These are phyloP conservation scores for Drosophila koepferae DNA, from an alignment of 2,888 invertebrate genomes.

Conservation along the genomic window DNA sequence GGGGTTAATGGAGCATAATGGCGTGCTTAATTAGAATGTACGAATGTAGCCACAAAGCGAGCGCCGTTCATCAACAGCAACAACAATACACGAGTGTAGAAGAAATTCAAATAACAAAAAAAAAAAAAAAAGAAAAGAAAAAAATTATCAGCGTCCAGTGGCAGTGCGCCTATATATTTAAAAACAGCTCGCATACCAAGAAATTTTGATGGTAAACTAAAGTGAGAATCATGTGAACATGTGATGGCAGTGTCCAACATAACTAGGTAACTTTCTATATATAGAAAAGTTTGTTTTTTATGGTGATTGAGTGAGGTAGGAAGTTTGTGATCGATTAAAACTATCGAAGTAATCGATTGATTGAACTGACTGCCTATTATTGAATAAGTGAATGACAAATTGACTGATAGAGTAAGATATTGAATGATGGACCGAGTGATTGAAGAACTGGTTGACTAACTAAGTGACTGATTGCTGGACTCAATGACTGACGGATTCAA, in stretches of 20 bases:
- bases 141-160: constrained; percentile 53
- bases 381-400: not conserved
- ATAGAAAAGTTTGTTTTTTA: not conserved
- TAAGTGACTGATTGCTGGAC: not conserved
- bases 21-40: constrained; percentile 66
- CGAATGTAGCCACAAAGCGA: constrained; percentile 31
- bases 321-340: not conserved
- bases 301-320: not conserved
- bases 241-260: constrained; percentile 27
- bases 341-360: not conserved
- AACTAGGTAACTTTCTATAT: not conserved
- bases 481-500: not conserved
- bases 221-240: constrained; percentile 5
- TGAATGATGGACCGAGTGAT: not conserved
- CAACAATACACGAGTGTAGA: not conserved
- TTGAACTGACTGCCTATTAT: not conserved
- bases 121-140: not conserved
- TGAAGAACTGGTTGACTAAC: not conserved
- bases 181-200: constrained; percentile 15
- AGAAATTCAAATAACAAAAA: constrained; percentile 1
- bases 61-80: constrained; percentile 25
- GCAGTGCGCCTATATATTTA: constrained; percentile 15
- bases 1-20: constrained; percentile 78
- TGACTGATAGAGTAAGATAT: not conserved
- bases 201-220: constrained; percentile 15